phyloP scores from a whole-genome alignment of 2,888 invertebrate species.

The Volucella bombylans region DNA sequence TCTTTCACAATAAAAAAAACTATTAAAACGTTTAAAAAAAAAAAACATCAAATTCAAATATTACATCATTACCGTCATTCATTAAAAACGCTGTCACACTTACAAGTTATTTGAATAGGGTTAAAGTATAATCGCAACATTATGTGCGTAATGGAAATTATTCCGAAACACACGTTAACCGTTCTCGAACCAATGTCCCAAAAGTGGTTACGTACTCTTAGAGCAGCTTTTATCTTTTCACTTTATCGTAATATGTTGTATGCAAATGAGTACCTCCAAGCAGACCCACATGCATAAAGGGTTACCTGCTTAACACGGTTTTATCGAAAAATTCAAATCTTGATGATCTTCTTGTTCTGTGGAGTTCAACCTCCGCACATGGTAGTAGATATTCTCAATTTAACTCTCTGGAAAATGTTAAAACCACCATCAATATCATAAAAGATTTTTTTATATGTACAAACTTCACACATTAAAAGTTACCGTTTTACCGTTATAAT shows the following conservation, averaged over 20 bases:
- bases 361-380: neutral
- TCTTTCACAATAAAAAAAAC: no score
- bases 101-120: no score
- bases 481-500: conserved; percentile 64
- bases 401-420: neutral
- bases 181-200: neutral
- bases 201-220: conserved; percentile 25
- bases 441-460: conserved; percentile 43
- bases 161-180: conserved; percentile 20
- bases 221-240: conserved; percentile 54
- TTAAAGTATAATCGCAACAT: conserved; percentile 2
- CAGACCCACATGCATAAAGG: conserved; percentile 9
- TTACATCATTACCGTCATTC: no score
- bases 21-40: no score
- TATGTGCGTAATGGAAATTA: conserved; percentile 1
- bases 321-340: conserved; percentile 52
- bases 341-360: conserved; percentile 18
- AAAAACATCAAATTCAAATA: no score
- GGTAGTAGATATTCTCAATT: neutral
- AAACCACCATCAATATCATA: conserved; percentile 47
- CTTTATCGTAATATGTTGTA: conserved; percentile 48
- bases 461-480: conserved; percentile 63
- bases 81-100: no score
- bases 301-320: conserved; percentile 23
- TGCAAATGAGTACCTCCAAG: conserved; percentile 28